Conservation (phyloP, 2,888 invertebrate genomes). For the Synanthedon andrenaeformis region DNA sequence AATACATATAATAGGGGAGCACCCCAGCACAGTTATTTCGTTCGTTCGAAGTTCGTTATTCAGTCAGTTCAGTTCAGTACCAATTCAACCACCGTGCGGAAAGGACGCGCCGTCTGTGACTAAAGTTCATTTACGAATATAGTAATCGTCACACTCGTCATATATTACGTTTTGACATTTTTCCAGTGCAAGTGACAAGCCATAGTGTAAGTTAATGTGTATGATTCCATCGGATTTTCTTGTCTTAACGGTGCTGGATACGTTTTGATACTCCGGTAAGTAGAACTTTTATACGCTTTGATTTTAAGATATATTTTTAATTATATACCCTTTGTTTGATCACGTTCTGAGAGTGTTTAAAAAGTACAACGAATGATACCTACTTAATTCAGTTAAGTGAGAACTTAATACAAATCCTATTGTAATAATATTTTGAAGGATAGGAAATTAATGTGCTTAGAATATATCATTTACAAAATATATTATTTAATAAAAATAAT, state of each 20-base stretch:
- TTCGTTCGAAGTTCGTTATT: no score
- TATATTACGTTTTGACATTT: slow-evolving; percentile 17
- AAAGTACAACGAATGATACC: no score
- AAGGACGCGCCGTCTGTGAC: slow-evolving; percentile 23
- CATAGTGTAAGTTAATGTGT: not conserved
- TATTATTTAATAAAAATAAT: no score
- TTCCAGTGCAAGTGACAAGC: not conserved
- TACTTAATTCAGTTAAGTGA: no score
- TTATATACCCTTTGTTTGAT: not conserved
- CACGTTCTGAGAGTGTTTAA: no score
- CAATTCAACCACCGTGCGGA: slow-evolving; percentile 25
- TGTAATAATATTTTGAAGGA: no score
- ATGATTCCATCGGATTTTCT: no score
- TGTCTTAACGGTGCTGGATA: no score
- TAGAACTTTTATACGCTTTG: not conserved
- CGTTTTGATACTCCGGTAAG: not conserved
- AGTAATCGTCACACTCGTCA: slow-evolving; percentile 27
- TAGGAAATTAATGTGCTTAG: no score
- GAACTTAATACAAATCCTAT: no score
- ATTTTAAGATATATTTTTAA: not conserved
- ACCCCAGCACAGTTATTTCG: no score
- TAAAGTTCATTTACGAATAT: slow-evolving; percentile 42
- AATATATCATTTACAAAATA: no score
- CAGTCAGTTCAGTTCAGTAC: slow-evolving; percentile 22
- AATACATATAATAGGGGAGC: not conserved